phyloP scores from a whole-genome alignment of 2,888 invertebrate species.

The Polylopha cassiicola region DNA sequence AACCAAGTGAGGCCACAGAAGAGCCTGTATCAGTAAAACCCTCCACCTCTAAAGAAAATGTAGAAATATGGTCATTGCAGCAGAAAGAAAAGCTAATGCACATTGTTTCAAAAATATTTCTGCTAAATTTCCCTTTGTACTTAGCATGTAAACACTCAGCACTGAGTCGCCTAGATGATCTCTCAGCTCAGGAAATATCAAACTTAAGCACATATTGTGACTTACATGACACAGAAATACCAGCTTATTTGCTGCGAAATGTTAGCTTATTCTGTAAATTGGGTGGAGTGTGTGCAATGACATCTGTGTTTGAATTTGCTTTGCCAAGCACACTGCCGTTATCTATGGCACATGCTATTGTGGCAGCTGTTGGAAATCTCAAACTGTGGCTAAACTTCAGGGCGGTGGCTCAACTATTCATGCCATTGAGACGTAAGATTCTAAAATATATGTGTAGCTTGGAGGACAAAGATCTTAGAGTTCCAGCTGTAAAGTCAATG shows the following conservation, averaged over 20 bases:
- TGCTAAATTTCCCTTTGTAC: conserved; percentile 92
- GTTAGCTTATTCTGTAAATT: conserved; percentile 96
- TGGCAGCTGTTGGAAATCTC: conserved; percentile 93
- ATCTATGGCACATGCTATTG: conserved; percentile 93
- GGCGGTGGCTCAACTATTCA: conserved; percentile 91
- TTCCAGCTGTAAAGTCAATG: conserved; percentile 93
- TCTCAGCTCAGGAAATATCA: conserved; percentile 90
- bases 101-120: conserved; percentile 90
- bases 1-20: conserved; percentile 40
- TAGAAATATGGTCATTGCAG: conserved; percentile 83
- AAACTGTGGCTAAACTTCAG: conserved; percentile 96
- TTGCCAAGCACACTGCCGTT: conserved; percentile 86
- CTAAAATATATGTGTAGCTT: conserved; percentile 95
- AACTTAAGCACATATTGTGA: conserved; percentile 90
- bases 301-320: conserved; percentile 88
- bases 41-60: conserved; percentile 44
- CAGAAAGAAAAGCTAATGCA: conserved; percentile 93
- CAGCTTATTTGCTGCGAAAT: conserved; percentile 91
- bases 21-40: conserved; percentile 31
- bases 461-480: conserved; percentile 92
- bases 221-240: conserved; percentile 94
- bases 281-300: conserved; percentile 92
- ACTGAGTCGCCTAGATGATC: conserved; percentile 87
- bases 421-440: conserved; percentile 91
- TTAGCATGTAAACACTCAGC: conserved; percentile 91